Evolutionary conservation across 2,888 invertebrate genomes (phyloP).

Genomic region (Chymomyza procnemis): DNA sequence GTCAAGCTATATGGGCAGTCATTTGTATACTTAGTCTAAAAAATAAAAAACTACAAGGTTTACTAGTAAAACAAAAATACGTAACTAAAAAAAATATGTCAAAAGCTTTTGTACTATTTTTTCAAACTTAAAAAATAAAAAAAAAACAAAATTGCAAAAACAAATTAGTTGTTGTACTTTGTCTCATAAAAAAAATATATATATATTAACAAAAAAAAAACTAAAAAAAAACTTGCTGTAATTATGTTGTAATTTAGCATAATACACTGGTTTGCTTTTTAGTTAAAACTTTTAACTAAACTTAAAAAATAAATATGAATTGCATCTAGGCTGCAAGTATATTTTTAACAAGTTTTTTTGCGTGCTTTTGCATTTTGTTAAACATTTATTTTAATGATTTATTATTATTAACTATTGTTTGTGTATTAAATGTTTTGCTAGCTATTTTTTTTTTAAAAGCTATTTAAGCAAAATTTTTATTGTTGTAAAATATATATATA

Average conservation of each 20-base stretch:
- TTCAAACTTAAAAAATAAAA: slow-evolving; percentile 48
- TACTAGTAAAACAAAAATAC: slow-evolving; percentile 44
- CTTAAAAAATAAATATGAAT: slow-evolving; percentile 29
- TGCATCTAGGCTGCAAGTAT: slow-evolving; percentile 42
- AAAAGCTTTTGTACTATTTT: slow-evolving; percentile 74
- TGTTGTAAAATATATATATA: slow-evolving; percentile 48
- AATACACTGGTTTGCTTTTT: slow-evolving; percentile 59
- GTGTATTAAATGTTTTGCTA: slow-evolving; percentile 58
- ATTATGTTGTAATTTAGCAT: slow-evolving; percentile 64
- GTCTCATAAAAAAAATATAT: slow-evolving; percentile 57
- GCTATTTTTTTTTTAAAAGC: slow-evolving; percentile 9
- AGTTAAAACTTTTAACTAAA: slow-evolving; percentile 49
- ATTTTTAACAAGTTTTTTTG: slow-evolving; percentile 70
- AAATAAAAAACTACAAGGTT: slow-evolving; percentile 35
- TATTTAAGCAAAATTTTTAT: slow-evolving; percentile 43
- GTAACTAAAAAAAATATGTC: slow-evolving; percentile 46
- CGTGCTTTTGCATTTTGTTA: slow-evolving; percentile 66
- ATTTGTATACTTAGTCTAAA: slow-evolving; percentile 62
- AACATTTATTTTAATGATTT: slow-evolving; percentile 56
- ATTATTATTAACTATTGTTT: slow-evolving; percentile 41
- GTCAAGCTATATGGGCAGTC: slow-evolving; percentile 78
- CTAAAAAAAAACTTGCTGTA: slow-evolving; percentile 54
- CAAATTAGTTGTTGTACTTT: slow-evolving; percentile 71
- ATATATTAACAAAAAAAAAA: slow-evolving; percentile 43
- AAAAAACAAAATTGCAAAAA: slow-evolving; percentile 43